phyloP scores from a whole-genome alignment of 2,113 vertebrate species.

The Sarotherodon lohbergeri region DNA sequence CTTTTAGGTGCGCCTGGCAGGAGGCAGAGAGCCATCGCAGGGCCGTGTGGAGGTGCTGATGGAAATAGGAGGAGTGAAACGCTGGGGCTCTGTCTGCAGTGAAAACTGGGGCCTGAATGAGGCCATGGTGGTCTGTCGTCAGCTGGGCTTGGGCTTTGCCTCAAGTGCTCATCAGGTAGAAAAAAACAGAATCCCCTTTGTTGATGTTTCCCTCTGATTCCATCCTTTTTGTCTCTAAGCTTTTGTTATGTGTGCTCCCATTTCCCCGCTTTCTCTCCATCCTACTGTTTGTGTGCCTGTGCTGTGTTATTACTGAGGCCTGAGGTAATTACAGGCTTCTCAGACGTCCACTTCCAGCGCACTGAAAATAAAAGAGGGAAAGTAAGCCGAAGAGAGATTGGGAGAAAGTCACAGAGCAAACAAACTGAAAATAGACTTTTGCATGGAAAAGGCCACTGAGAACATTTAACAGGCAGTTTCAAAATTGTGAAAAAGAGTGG shows the following conservation, averaged over 20 bases:
- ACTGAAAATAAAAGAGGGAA: conserved; percentile 68
- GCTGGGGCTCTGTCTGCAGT: conserved; percentile 88
- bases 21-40: conserved; percentile 79
- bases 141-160: conserved; percentile 91
- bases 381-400: conserved; percentile 52
- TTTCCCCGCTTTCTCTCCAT: conserved; percentile 1
- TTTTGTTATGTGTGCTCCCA: not conserved
- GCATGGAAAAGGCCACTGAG: conserved; percentile 47
- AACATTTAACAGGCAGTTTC: conserved; percentile 38
- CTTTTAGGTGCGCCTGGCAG: conserved; percentile 83
- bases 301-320: conserved; percentile 72
- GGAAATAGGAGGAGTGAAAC: conserved; percentile 72
- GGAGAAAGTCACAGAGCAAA: conserved; percentile 65
- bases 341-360: conserved; percentile 64
- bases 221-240: not conserved
- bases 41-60: conserved; percentile 90
- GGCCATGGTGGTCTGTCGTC: conserved; percentile 92
- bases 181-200: not conserved
- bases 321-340: conserved; percentile 74
- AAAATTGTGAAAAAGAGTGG: conserved; percentile 42
- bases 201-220: not conserved
- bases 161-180: conserved; percentile 73
- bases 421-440: conserved; percentile 71
- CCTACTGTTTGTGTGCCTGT: conserved; percentile 55
- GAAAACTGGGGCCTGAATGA: conserved; percentile 93